Base-by-base conservation (phyloP, 2,888 invertebrate genomes). In the Synanthedon myopaeformis region DNA sequence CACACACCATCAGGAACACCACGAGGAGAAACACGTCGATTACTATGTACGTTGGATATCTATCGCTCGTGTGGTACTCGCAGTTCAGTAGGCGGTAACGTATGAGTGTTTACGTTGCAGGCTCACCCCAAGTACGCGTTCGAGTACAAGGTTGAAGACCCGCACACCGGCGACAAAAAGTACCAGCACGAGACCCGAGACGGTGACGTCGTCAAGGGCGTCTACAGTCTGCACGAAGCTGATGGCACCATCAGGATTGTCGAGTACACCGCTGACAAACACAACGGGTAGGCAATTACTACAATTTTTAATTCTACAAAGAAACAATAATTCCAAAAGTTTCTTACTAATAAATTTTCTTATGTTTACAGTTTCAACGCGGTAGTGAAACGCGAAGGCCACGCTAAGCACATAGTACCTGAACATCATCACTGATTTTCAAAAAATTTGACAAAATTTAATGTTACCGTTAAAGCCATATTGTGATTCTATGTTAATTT, bases 91-190 rank as follows among this genome's bases (percentile, higher is more conserved):
- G 11, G 45, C 45, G 6, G 45, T 45, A 45, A 45, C 5, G 6
- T 35, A 13, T 14, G 13, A 13, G 45, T 14, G 45, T 45, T 45
- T 45, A 8, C 5, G 45, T 61, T 53, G 52, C 56, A 65, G 66
- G 58, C 64, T 35, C 58, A 64, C 58, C 68, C 68, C 35, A 63
- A 64, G 54, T 69, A 69, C 61, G 58, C 69, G 54, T 79, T 73
- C 65, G 76, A 73, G 62, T 82, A 83, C 62, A 76, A 76, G 55
- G 82, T 83, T 28, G 66, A 74, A 61, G 82, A 82, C 62, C 71
- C 71, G 23, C 76, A 79, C 64, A 83, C 82, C 57, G 78, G 79
- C 50, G 82, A 83, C 65, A 64, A 64, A 59, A 77, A 79, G 63
- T 64, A 62, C 56, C 77, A 76, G 62, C 74, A 76, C 60, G 83